Evolutionary conservation across 2,797 vertebrate genomes (phyloP).

Genomic region (Valencia hispanica): DNA sequence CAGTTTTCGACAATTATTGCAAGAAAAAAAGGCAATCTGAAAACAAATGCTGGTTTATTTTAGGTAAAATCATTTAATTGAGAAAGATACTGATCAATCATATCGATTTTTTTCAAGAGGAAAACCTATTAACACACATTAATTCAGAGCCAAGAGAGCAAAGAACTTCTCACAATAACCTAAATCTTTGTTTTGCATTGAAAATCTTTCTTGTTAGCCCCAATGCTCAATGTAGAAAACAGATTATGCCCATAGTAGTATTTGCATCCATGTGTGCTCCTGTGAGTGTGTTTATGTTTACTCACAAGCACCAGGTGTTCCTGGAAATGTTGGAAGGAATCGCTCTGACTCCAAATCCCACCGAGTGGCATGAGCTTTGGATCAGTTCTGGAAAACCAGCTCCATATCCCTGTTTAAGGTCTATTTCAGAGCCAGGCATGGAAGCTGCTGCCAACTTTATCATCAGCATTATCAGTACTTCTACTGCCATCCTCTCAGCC

Average conservation of each 20-base stretch:
- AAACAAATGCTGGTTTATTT: background rate
- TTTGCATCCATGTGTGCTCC: background rate
- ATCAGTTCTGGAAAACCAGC: background rate
- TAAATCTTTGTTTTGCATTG: background rate
- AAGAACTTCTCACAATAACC: background rate
- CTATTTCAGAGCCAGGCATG: background rate
- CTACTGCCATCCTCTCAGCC: constrained; percentile 14
- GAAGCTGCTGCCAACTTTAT: constrained; percentile 24
- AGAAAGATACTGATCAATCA: background rate
- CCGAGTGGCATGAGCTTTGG: background rate
- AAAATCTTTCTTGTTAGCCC: background rate
- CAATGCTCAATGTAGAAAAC: background rate
- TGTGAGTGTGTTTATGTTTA: constrained; percentile 30
- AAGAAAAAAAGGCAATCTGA: background rate
- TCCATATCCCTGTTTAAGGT: constrained; percentile 18
- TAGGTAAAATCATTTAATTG: background rate
- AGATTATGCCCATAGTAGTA: too few relatives aligned
- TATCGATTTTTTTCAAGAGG: background rate
- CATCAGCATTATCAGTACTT: constrained; percentile 22
- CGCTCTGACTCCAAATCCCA: constrained; percentile 15
- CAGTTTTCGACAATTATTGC: background rate
- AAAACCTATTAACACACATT: background rate
- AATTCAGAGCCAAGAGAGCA: background rate
- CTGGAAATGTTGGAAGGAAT: constrained; percentile 57
- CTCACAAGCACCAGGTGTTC: constrained; percentile 60